Base-by-base conservation (phyloP, 2,888 invertebrate species). In the Aricia artaxerxes region DNA sequence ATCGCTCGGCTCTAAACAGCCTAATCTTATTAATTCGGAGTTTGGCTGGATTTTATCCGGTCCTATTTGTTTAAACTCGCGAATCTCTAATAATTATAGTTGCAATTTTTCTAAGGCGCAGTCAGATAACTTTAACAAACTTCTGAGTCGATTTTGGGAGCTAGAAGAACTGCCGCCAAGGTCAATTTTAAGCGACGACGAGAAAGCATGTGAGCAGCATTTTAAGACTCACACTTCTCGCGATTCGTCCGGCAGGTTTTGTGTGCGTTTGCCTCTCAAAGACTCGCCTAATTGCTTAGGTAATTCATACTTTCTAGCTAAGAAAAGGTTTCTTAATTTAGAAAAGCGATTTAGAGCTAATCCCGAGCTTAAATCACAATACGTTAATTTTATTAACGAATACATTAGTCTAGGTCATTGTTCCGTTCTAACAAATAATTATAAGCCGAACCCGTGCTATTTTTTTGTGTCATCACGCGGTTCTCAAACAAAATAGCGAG, bases 281-380 rank as follows among this genome's bases (percentile, higher is more conserved):
- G 78, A 78, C 2, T 73, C 78, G 0, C 80, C 81, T 7, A 57
- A 76, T 6, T 61, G 49, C 38, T 77, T 80, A 60, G 80, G 79
- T 57, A 40, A 81, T 40, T 77, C 80, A 1, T 79, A 80, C 24
- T 72, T 53, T 4, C 11, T 73, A 24, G 79, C 78, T 13, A 76
- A 81, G 72, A 80, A 64, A 60, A 64, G 80, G 7, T 77, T 82
- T n/a, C 35, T 80, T 16, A 79, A 80, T 76, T 73, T 81, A 73
- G 82, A 82, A 73, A 80, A 77, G 35, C 76, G 81, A 35, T 81
- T 82, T 78, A 53, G 61, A 31, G 72, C 24, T 24, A 24, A 24
- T 24, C 24, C 24, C 24, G 24, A 24, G 24, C 24, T 24, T 24
- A 24, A 24, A 24, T 24, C 24, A 0, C 24, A 24, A 24, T 24